Evolutionary conservation across 2,113 vertebrate species (phyloP), one percentile per base, ranked within the genome.

Genomic region (Cygnus atratus): DNA sequence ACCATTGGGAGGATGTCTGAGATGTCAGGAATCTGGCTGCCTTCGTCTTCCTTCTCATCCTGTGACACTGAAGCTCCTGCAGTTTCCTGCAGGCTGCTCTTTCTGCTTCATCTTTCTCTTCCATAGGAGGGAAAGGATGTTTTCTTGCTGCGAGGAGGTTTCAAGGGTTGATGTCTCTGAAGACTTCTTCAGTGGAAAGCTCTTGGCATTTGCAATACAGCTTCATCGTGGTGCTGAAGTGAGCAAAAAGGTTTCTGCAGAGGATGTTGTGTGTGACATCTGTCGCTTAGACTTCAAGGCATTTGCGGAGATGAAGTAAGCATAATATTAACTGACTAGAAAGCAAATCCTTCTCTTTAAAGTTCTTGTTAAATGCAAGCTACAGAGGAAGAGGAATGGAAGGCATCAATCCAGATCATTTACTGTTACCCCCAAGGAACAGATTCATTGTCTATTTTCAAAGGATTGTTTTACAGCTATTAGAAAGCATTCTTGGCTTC

Each of bases 261-360:
- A 83, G 67, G 55, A 63, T 58, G 63, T 73, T 79, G 58, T 65
- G 55, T 41, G 54, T 77, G 79, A 77, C 85, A 92, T 91, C 84
- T 95, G 84, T 76, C 4, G 6, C 73, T 93, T 74, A 92, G 87
- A 84, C 75, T 95, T 92, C 0, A 2, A 93, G 85, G 81, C 81
- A 72, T 89, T 84, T 93, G 29, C 62, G 79, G 67, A 81, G 86
- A 37, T 85, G 82, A 91, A 95, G 73, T 70, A 91, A 91, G 39
- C 59, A 67, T 77, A 89, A 59, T 88, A 85, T 77, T 92, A 83
- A 70, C 57, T 86, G 89, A 80, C 84, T 91, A 62, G 91, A 88
- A 94, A 93, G 62, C 63, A 95, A 91, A 82, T 81, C 35, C 65
- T 84, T 94, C 68, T 80, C 58, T 92, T 95, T 95, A 82, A 92